These are phyloP conservation scores for Sabellastarte sp. DNA, from an alignment of 2,888 invertebrate species.

Conservation along the genomic window DNA sequence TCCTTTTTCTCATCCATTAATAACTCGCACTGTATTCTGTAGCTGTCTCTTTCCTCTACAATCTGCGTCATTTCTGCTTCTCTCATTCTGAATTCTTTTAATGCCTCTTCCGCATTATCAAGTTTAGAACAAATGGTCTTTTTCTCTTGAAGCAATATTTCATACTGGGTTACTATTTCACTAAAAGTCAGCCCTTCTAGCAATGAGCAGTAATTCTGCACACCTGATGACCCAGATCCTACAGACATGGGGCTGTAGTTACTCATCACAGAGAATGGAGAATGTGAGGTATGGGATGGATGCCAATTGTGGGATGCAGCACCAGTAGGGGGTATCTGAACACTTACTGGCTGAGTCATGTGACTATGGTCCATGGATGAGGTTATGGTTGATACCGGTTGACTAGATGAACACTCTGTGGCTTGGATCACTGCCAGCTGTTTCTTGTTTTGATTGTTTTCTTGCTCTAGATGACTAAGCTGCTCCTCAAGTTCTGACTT, in stretches of 20 bases:
- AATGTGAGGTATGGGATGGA: too few species aligned
- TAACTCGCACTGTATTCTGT: neutral
- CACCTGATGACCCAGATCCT: neutral
- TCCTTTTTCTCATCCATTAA: constrained; percentile 13
- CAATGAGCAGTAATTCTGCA: neutral
- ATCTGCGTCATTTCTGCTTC: neutral
- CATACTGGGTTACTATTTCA: constrained; percentile 15
- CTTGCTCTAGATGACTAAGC: constrained; percentile 8
- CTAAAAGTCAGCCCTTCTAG: neutral
- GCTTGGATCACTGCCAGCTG: neutral
- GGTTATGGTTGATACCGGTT: neutral
- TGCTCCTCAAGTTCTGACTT: constrained; percentile 10
- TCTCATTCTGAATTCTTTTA: constrained; percentile 1
- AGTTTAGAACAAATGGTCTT: constrained; percentile 12
- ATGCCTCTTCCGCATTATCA: constrained; percentile 5
- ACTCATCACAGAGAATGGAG: too few species aligned
- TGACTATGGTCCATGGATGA: neutral
- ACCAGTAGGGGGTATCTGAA: too few species aligned
- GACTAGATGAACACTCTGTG: neutral
- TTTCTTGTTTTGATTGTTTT: constrained; percentile 1
- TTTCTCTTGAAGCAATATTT: constrained; percentile 18
- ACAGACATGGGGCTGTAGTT: neutral
- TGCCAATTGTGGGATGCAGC: too few species aligned
- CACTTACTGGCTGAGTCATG: neutral
- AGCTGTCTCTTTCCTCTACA: neutral